A percentile compares a stretch with the other conserved stretches of the same genome.
Evolutionary conservation across 1,140 invertebrate genomes (phyloP).

Genomic region (Helicoverpa armigera): DNA sequence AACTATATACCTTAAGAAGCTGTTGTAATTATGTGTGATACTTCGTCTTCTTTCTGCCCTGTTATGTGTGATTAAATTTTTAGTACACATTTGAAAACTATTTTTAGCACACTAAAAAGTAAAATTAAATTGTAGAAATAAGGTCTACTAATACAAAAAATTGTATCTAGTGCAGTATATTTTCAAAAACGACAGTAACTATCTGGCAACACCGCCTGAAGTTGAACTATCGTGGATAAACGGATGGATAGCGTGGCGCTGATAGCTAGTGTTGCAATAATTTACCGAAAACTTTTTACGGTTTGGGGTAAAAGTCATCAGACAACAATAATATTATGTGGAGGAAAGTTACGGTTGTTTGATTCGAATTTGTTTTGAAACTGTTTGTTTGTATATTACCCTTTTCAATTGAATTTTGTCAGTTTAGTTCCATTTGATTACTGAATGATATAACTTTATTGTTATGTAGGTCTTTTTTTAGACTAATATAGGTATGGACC

Average conservation of each 20-base stretch:
- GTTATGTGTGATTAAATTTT: too few species aligned
- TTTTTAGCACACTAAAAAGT: too few species aligned
- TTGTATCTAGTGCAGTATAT: background rate
- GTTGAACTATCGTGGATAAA: constrained; percentile 40
- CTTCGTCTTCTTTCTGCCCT: too few species aligned
- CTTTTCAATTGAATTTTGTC: background rate
- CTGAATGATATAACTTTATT: background rate
- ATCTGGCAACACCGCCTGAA: constrained; percentile 30
- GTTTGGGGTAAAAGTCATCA: constrained; percentile 36
- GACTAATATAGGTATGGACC: too few species aligned
- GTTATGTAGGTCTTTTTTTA: background rate
- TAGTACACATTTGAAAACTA: too few species aligned
- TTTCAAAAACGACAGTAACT: background rate
- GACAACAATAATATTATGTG: background rate
- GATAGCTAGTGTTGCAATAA: constrained; percentile 48
- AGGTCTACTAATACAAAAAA: too few species aligned
- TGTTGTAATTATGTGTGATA: too few species aligned
- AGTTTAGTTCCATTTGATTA: background rate
- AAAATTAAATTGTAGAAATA: too few species aligned
- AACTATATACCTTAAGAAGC: too few species aligned
- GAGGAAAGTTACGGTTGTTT: constrained; percentile 18
- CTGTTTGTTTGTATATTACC: background rate
- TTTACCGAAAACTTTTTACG: constrained; percentile 41
- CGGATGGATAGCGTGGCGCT: constrained; percentile 45
- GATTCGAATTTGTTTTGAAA: constrained; percentile 18